A percentile compares a stretch with the other conserved stretches of the same genome.
phyloP scores from a whole-genome alignment of 2,888 invertebrate species.

The Netelia inedita region DNA sequence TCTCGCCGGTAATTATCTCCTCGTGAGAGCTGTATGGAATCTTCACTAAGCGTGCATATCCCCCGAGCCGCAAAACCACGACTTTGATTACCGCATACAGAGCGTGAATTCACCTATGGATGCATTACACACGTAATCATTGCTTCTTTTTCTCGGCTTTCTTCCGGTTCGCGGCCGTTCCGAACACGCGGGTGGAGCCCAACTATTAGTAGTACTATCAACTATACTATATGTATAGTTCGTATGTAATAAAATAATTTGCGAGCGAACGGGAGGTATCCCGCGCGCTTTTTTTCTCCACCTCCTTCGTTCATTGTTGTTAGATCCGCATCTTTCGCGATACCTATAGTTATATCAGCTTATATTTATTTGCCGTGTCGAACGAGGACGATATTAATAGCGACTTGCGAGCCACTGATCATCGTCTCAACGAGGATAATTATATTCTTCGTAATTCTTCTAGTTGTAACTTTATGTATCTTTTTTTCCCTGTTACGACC shows the following conservation, averaged over 20 bases:
- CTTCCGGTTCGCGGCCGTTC: slow-evolving; percentile 70
- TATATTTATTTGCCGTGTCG: slow-evolving; percentile 40
- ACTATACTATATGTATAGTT: not conserved
- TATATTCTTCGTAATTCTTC: slow-evolving; percentile 26
- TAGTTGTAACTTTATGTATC: slow-evolving; percentile 17
- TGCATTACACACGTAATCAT: slow-evolving; percentile 79
- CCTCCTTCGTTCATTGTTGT: slow-evolving; percentile 26
- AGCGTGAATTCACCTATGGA: slow-evolving; percentile 83
- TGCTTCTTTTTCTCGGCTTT: slow-evolving; percentile 73
- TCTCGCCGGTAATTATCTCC: slow-evolving; percentile 65
- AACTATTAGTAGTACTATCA: not conserved
- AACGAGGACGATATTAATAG: slow-evolving; percentile 59
- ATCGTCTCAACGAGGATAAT: slow-evolving; percentile 37
- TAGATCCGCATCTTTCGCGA: slow-evolving; percentile 22
- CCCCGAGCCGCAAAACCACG: slow-evolving; percentile 27
- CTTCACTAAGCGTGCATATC: slow-evolving; percentile 6
- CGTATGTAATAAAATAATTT: not conserved
- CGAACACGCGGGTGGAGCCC: slow-evolving; percentile 27
- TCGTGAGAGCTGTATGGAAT: slow-evolving; percentile 33
- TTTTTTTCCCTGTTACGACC: slow-evolving; percentile 5
- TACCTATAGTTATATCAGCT: not conserved
- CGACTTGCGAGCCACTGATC: slow-evolving; percentile 22
- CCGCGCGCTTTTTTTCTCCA: not conserved
- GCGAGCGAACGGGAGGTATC: not conserved
- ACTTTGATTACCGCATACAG: slow-evolving; percentile 82